Percentiles rank a stretch among this genome's conserved stretches.
Evolutionary conservation across 2,888 invertebrate genomes (phyloP).

Genomic region (Sinohyriopsis cumingii): DNA sequence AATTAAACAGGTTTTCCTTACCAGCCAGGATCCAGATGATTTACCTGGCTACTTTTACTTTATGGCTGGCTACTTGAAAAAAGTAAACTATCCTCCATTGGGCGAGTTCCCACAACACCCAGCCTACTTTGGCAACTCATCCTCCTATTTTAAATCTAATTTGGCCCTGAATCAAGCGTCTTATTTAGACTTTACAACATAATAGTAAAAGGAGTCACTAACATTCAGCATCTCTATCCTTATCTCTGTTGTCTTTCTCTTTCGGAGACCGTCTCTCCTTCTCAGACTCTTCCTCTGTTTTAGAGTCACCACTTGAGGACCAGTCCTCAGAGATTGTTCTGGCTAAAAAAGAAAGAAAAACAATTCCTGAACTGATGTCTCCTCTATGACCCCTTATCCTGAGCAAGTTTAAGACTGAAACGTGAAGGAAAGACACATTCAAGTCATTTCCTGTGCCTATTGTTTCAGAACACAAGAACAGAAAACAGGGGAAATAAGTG

Average conservation of each 20-base stretch:
- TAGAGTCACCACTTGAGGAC: constrained; percentile 80
- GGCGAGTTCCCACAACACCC: too few relatives aligned
- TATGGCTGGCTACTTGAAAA: too few relatives aligned
- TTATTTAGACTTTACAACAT: background rate
- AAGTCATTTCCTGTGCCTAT: background rate
- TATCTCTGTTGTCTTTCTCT: constrained; percentile 78
- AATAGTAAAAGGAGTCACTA: constrained; percentile 39
- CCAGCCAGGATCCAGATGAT: too few relatives aligned
- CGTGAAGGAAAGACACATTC: constrained; percentile 1
- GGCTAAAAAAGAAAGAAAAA: constrained; percentile 23
- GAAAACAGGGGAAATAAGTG: background rate
- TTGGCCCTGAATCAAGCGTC: too few relatives aligned
- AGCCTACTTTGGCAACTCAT: too few relatives aligned
- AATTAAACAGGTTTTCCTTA: too few relatives aligned
- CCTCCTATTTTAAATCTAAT: too few relatives aligned
- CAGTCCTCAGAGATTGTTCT: constrained; percentile 90
- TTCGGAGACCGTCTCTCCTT: constrained; percentile 66
- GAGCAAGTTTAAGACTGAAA: background rate
- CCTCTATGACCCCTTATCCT: background rate
- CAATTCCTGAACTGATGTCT: background rate
- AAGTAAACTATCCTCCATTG: too few relatives aligned
- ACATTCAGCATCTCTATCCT: constrained; percentile 97
- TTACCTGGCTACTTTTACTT: too few relatives aligned
- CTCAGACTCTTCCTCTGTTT: constrained; percentile 67
- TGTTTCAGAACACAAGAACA: constrained; percentile 6